Conservation (phyloP, 2,797 vertebrate species). For the Enteromius viviparus region DNA sequence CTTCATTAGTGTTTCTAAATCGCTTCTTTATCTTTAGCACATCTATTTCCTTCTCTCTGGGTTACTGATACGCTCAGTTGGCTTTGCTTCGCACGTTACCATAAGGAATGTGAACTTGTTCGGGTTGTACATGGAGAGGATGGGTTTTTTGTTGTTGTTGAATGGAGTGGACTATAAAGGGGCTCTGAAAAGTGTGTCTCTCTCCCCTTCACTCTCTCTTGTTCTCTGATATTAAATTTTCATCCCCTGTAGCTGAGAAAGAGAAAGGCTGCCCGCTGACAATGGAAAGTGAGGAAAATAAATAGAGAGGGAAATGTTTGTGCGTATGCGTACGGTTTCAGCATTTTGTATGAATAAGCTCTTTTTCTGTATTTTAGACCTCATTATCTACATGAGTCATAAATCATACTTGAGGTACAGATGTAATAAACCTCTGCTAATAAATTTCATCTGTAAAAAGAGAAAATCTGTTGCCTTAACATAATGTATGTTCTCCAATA, state of each 20-base stretch:
- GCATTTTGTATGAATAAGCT: conserved; percentile 52
- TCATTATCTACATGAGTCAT: conserved; percentile 28
- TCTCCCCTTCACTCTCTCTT: conserved; percentile 41
- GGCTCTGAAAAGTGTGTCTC: not conserved
- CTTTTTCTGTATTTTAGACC: conserved; percentile 43
- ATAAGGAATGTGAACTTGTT: conserved; percentile 31
- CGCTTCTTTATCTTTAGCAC: conserved; percentile 3
- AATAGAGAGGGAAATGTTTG: conserved; percentile 57
- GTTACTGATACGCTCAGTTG: conserved; percentile 24
- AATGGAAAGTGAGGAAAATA: conserved; percentile 63
- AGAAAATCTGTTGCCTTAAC: not conserved
- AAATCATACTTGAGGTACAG: conserved; percentile 25
- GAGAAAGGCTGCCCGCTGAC: conserved; percentile 65
- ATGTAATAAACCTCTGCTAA: conserved; percentile 30
- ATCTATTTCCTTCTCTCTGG: conserved; percentile 7
- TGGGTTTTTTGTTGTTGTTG: conserved; percentile 19
- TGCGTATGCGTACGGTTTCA: conserved; percentile 13
- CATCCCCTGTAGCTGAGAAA: conserved; percentile 68
- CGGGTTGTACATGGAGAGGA: conserved; percentile 27
- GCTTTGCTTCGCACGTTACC: conserved; percentile 23
- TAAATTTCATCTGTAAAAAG: conserved; percentile 18
- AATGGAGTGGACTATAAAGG: conserved; percentile 41
- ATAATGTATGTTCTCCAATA: not conserved
- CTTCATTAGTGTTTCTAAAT: conserved; percentile 18
- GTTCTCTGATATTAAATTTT: conserved; percentile 68